Evolutionary conservation across 30 jellyfish, hydroid and myxozoan species (phyloP), one percentile per base, ranked within the genome.

Genomic region (Euphysa ruthae): DNA sequence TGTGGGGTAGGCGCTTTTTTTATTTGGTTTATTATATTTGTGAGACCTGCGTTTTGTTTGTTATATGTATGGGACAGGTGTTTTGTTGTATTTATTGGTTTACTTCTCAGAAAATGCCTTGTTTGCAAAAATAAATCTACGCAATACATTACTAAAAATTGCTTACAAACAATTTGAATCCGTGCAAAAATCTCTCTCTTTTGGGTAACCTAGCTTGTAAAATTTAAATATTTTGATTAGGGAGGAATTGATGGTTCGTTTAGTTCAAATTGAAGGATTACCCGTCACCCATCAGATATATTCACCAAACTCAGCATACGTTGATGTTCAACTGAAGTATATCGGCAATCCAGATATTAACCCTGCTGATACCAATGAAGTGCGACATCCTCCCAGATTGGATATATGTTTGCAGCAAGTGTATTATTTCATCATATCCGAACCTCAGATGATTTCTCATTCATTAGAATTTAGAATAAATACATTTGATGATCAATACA

Each of bases 191-290:
- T 38, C 14, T 38, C 12, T 38, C n/a, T 38, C n/a, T 8, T 38
- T 12, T 38, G n/a, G 52, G 52, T 38, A 8, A 38, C n/a, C 52
- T n/a, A 38, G n/a, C n/a, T 12, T 8, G n/a, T 12, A 8, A 38
- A 12, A 38, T 38, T 38, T 38, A 5, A 10, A 46, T 46, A 8
- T 46, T 2, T 34, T 18, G 16, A 32, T 18, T 56, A 86, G 96
- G 57, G 94, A 86, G 73, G 96, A 86, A 63, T 66, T 86, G 79
- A 86, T 86, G 96, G 96, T 86, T 3, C 94, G 96, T 6, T 80
- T 86, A 13, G 91, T 86, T 42, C 96, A 86, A 55, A 72, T 86
- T 58, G 96, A 86, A 74, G 96, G 96, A 2, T 61, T 86, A 49
- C 81, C 94, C 19, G 61, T 72, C 22, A 61, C 73, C 10, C 93